A percentile compares a stretch with the other conserved stretches of the same genome.
Evolutionary conservation across 1,140 invertebrate genomes (phyloP).

Genomic region (Archivesica marissinica): DNA sequence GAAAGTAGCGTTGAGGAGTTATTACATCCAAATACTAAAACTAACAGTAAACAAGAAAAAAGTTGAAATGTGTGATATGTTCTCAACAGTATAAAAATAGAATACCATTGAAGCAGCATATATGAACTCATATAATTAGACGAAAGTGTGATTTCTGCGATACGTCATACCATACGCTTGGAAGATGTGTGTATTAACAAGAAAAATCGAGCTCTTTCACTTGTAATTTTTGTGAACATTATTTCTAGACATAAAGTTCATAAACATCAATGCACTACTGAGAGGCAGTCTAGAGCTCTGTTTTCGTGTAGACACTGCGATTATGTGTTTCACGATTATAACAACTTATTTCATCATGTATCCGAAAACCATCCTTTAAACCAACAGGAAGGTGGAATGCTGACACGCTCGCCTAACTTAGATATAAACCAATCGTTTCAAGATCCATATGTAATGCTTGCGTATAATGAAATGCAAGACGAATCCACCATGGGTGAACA

Average conservation of each 20-base stretch:
- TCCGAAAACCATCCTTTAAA: not conserved
- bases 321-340: not conserved
- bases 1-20: too few species aligned
- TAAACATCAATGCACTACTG: not conserved
- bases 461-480: not conserved
- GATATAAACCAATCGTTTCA: too few species aligned
- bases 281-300: not conserved
- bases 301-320: constrained; percentile 1
- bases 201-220: not conserved
- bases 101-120: not conserved
- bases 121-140: not conserved
- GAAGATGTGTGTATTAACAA: not conserved
- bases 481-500: not conserved
- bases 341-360: not conserved
- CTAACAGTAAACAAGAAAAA: too few species aligned
- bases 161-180: not conserved
- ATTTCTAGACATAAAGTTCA: not conserved
- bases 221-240: not conserved
- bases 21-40: too few species aligned
- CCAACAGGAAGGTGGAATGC: not conserved
- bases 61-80: too few species aligned
- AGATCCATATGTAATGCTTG: too few species aligned
- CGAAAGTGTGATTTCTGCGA: not conserved
- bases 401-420: too few species aligned
- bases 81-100: not conserved